Percentiles rank a stretch among this genome's conserved stretches.
phyloP scores from a whole-genome alignment of 2,797 vertebrate genomes.

The Micropoecilia bifurca region DNA sequence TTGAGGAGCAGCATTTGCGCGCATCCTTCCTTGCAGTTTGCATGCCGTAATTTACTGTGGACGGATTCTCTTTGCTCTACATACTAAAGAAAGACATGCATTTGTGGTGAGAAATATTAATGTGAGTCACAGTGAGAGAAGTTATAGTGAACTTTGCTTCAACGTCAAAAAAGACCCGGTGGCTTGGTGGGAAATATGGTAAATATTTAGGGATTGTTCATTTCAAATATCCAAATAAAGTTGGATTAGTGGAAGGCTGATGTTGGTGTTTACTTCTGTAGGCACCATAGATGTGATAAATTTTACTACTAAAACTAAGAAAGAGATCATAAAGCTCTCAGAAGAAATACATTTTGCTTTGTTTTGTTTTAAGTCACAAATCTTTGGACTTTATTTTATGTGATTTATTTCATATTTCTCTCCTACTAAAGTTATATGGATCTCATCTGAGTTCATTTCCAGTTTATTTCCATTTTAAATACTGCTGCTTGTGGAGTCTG shows the following conservation, averaged over 20 bases:
- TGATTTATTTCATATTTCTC: not conserved
- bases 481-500: not conserved
- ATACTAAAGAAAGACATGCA: not conserved
- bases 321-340: not conserved
- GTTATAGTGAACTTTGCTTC: constrained; percentile 62
- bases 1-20: constrained; percentile 5
- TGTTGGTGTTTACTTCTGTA: constrained; percentile 5
- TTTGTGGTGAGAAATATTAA: constrained; percentile 2
- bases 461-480: not conserved
- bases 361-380: not conserved
- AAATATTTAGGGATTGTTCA: constrained; percentile 35
- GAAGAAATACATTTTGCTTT: not conserved
- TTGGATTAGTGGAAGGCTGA: not conserved
- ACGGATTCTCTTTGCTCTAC: constrained; percentile 19
- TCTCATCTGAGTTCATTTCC: not conserved
- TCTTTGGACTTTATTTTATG: not conserved
- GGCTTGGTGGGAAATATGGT: constrained; percentile 54
- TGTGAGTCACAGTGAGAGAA: constrained; percentile 45
- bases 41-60: constrained; percentile 30
- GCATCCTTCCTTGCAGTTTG: constrained; percentile 11
- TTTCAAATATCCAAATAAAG: constrained; percentile 24
- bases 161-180: constrained; percentile 18
- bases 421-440: not conserved
- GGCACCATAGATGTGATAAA: not conserved
- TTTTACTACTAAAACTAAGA: not conserved